These are phyloP conservation scores for Tricholaema leucomelas DNA, from an alignment of 2,113 vertebrate species.

Conservation along the genomic window DNA sequence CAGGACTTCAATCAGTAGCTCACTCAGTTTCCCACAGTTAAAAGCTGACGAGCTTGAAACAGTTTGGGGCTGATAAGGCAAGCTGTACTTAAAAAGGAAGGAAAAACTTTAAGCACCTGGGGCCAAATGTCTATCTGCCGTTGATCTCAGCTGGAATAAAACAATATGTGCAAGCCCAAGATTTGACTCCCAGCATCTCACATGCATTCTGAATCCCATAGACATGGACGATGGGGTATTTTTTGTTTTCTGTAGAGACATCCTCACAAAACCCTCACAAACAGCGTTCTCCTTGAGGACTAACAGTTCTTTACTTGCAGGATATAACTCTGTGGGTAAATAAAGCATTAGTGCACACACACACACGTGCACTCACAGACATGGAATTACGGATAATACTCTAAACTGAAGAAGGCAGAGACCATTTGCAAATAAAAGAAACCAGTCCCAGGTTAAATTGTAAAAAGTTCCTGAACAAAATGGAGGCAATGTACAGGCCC, in stretches of 20 bases:
- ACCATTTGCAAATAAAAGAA: slow-evolving; percentile 31
- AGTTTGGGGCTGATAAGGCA: slow-evolving; percentile 7
- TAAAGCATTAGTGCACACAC: background rate
- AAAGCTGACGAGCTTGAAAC: slow-evolving; percentile 32
- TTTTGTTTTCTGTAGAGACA: background rate
- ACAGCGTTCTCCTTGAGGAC: background rate
- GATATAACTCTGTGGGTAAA: background rate
- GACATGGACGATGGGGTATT: background rate
- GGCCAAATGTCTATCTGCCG: slow-evolving; percentile 17
- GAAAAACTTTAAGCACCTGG: slow-evolving; percentile 57
- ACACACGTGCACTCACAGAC: background rate
- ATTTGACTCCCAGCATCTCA: background rate
- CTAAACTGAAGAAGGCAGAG: background rate
- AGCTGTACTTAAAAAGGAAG: slow-evolving; percentile 47
- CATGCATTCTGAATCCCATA: background rate
- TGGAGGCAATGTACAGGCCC: background rate
- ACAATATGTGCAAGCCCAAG: background rate
- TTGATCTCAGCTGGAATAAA: slow-evolving; percentile 46
- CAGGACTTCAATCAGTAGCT: background rate
- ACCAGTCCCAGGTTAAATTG: background rate
- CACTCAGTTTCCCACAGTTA: slow-evolving; percentile 38
- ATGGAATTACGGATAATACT: background rate
- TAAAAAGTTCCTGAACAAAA: background rate
- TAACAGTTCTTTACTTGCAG: background rate
- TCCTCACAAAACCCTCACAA: background rate